Evolutionary conservation across 2,888 invertebrate genomes (phyloP).

Genomic region (Marronus borbonicus): DNA sequence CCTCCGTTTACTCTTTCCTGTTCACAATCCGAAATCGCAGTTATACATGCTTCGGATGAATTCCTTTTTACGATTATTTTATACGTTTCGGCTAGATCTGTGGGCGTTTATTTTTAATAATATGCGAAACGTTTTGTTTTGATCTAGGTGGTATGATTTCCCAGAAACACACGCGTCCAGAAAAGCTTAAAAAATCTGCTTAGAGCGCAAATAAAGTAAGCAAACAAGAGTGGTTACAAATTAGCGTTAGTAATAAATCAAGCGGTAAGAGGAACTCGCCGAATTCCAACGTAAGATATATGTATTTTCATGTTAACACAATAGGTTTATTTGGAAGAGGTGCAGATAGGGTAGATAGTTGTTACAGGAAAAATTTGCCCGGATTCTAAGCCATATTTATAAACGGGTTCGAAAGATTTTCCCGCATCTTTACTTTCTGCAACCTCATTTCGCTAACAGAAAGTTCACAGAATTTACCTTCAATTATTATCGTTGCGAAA

Average conservation of each 20-base stretch:
- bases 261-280: background rate
- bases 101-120: conserved; percentile 33
- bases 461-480: background rate
- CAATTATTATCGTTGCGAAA: background rate
- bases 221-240: conserved; percentile 12
- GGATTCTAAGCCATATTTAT: background rate
- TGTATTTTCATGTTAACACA: conserved; percentile 14
- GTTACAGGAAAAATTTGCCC: background rate
- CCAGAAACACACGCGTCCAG: conserved; percentile 17
- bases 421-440: background rate
- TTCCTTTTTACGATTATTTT: conserved; percentile 22
- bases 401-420: background rate
- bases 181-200: conserved; percentile 25
- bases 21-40: background rate
- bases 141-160: conserved; percentile 34
- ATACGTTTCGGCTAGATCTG: background rate
- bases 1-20: conserved; percentile 18
- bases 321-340: conserved; percentile 4
- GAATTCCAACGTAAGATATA: background rate
- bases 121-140: conserved; percentile 41
- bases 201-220: conserved; percentile 24
- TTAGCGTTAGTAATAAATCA: conserved; percentile 15
- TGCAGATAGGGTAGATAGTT: background rate
- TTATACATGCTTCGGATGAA: conserved; percentile 24
- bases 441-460: no score